phyloP scores from a whole-genome alignment of 1,140 invertebrate species.

The Luehdorfia chinensis region DNA sequence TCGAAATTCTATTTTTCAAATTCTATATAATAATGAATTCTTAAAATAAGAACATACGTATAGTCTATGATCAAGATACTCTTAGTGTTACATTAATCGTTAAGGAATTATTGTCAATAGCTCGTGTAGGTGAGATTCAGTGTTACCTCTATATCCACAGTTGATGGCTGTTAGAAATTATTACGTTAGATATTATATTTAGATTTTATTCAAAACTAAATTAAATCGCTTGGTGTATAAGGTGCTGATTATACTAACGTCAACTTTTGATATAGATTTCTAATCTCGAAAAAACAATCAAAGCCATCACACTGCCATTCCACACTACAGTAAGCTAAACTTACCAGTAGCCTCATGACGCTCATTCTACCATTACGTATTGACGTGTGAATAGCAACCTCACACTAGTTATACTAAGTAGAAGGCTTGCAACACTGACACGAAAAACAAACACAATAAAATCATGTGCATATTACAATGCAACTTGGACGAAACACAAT shows the following conservation, averaged over 20 bases:
- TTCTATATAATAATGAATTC: no score
- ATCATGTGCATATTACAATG: slow-evolving; percentile 37
- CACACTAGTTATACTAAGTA: slow-evolving; percentile 55
- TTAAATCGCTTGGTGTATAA: no score
- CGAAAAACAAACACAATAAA: slow-evolving; percentile 47
- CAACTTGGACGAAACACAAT: slow-evolving; percentile 7
- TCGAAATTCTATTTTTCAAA: no score
- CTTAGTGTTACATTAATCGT: slow-evolving; percentile 8
- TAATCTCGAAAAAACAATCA: slow-evolving; percentile 32
- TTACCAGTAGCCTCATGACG: slow-evolving; percentile 24
- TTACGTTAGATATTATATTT: no score
- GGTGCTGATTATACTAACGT: not conserved
- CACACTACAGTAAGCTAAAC: slow-evolving; percentile 36
- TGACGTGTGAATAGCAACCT: slow-evolving; percentile 52
- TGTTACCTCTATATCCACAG: slow-evolving; percentile 17
- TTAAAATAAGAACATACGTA: not conserved
- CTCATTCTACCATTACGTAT: slow-evolving; percentile 32
- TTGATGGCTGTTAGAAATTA: slow-evolving; percentile 3
- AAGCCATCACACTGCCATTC: slow-evolving; percentile 58
- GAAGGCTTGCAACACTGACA: slow-evolving; percentile 69
- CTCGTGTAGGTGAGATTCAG: slow-evolving; percentile 5
- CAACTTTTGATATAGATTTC: slow-evolving; percentile 22
- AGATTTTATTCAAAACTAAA: no score
- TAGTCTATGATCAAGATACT: slow-evolving; percentile 16
- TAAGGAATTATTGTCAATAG: slow-evolving; percentile 13